These are phyloP conservation scores for Sebastolobus altivelis DNA, from an alignment of 2,797 vertebrate genomes.

Conservation along the genomic window DNA sequence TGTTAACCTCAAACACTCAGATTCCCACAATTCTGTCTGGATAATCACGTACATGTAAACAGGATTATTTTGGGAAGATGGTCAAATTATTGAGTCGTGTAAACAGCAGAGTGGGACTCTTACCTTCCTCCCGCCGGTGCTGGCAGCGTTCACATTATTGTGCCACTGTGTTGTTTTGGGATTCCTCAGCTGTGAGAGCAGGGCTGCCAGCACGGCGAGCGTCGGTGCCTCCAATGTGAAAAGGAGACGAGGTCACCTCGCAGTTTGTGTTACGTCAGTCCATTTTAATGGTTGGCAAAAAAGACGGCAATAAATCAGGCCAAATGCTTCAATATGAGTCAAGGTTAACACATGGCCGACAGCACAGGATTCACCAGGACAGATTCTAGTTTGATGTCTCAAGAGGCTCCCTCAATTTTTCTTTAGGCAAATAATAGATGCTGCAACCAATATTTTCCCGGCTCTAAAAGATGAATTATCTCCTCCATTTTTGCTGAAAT, in stretches of 20 bases:
- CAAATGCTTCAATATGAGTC: constrained; percentile 38
- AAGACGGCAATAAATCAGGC: constrained; percentile 44
- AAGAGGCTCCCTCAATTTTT: not conserved
- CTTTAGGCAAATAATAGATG: not conserved
- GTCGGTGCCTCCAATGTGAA: constrained; percentile 13
- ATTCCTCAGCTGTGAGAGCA: constrained; percentile 37
- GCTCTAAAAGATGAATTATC: not conserved
- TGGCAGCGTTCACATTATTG: constrained; percentile 33
- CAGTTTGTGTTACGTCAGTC: constrained; percentile 52
- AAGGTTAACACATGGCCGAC: constrained; percentile 24
- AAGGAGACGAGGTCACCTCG: constrained; percentile 48
- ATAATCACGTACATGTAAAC: constrained; percentile 31
- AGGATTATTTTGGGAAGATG: constrained; percentile 33
- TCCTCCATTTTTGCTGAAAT: not conserved
- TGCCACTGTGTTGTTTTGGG: constrained; percentile 54
- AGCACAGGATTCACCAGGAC: constrained; percentile 27
- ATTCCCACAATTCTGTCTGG: constrained; percentile 19
- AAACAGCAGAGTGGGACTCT: constrained; percentile 32
- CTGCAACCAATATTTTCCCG: not conserved
- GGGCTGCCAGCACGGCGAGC: constrained; percentile 25
- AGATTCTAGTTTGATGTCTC: constrained; percentile 6
- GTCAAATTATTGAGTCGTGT: constrained; percentile 16
- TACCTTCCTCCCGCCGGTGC: constrained; percentile 23
- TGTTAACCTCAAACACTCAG: constrained; percentile 21
- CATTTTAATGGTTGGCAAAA: constrained; percentile 37